phyloP scores from a whole-genome alignment of 2,888 invertebrate genomes.

The Rhabditoides inermis region DNA sequence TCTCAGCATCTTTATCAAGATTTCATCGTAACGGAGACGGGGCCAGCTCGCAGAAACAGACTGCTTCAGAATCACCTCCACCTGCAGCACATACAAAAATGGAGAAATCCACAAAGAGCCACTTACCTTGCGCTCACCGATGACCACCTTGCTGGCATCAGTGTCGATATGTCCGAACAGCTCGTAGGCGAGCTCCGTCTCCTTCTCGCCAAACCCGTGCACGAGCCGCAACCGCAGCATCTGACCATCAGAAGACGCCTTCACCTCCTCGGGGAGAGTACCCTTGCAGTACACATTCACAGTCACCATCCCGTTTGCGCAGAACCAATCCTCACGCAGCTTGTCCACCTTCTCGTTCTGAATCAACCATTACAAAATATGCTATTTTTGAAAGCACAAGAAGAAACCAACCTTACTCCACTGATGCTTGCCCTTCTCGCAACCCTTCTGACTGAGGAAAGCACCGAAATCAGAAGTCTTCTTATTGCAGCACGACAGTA shows the following conservation, averaged over 20 bases:
- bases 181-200: constrained; percentile 34
- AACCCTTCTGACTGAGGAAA: constrained; percentile 85
- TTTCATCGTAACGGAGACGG: constrained; percentile 36
- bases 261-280: constrained; percentile 70
- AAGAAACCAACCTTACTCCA: constrained; percentile 65
- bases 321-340: constrained; percentile 49
- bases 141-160: constrained; percentile 29
- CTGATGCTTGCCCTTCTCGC: constrained; percentile 72
- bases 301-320: constrained; percentile 37
- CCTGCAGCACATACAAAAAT: constrained; percentile 9
- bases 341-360: constrained; percentile 43
- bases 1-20: too few species aligned
- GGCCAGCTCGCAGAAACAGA: constrained; percentile 40
- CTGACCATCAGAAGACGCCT: constrained; percentile 75
- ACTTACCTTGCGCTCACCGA: constrained; percentile 41
- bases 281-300: constrained; percentile 56
- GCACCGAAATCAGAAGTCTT: constrained; percentile 84
- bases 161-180: constrained; percentile 44
- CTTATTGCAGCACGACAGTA: constrained; percentile 71
- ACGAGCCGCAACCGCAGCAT: constrained; percentile 43
- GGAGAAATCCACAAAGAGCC: not conserved
- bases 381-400: too few species aligned
- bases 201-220: constrained; percentile 41
- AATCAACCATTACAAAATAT: constrained; percentile 6
- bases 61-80: constrained; percentile 45